Base-by-base conservation (phyloP, 1,140 invertebrate species). In the Drosophila fuyamai region DNA sequence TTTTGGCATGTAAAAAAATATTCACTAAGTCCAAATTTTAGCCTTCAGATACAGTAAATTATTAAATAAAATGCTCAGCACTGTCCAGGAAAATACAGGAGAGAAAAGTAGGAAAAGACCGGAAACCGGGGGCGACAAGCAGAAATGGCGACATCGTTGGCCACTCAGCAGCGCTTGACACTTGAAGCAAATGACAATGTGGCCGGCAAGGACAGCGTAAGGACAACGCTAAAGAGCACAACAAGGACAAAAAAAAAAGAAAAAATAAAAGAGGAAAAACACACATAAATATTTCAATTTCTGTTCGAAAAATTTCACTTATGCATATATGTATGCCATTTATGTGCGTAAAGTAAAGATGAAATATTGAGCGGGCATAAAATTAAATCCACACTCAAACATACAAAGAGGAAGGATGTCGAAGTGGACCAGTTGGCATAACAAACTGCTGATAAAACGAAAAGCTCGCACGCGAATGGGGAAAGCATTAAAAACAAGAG, bases 251-350 rank as follows among this genome's bases (percentile, higher is more conserved):
- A 32, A 55, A 56, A 55, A 56, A 50, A 57, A 38, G 23, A 47
- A 41, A 43, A 55, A 75, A 14, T 2, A 10, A 16, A 6, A 2
- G 13, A 51, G 10, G 32, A 47, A 47, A 57, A 60, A 65, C 63
- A 74, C 73, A 48, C 72, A 88, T 88, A 89, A 89, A 88, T 89
- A 89, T 89, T 88, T 89, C 76, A 88, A 89, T 88, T 83, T 82
- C 88, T 72, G 53, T 47, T 51, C 48, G 61, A 63, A 68, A 72
- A 79, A 77, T 86, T 60, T 80, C 50, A 73, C 65, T 81, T 81
- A 72, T 47, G 43, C 14, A 47, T 72, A 50, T 77, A 54, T 43
- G 48, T 81, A 40, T 59, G 38, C 13, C 44, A 71, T 72, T 72
- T 76, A 76, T 60, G 73, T 67, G 48, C 55, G 73, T 60, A 35